Evolutionary conservation across 1,140 invertebrate genomes (phyloP).

Genomic region (Araneus ventricosus): DNA sequence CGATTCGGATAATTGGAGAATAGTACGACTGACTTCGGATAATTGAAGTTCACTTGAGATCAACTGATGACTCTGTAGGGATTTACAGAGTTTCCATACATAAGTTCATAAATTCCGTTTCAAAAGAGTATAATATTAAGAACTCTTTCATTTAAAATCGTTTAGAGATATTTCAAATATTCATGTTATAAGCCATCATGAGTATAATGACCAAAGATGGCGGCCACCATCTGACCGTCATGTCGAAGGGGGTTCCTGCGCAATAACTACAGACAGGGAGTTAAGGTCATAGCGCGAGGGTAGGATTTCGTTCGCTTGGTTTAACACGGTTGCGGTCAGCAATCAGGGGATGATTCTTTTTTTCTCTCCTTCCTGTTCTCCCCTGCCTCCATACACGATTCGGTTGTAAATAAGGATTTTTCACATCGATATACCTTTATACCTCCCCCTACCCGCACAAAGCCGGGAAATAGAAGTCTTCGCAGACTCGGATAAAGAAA

Average conservation of each 20-base stretch:
- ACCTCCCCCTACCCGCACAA: neutral
- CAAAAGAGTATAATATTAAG: too few relatives aligned
- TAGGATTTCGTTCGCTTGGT: constrained; percentile 67
- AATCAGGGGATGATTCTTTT: constrained; percentile 60
- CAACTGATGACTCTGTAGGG: too few relatives aligned
- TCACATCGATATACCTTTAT: constrained; percentile 54
- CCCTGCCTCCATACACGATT: neutral
- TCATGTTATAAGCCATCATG: neutral
- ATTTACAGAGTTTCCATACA: too few relatives aligned
- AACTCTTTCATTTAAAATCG: too few relatives aligned
- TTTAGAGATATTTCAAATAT: too few relatives aligned
- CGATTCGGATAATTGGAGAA: too few relatives aligned
- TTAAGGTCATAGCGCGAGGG: constrained; percentile 30
- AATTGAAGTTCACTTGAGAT: too few relatives aligned
- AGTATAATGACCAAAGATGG: constrained; percentile 37
- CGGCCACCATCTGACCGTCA: neutral
- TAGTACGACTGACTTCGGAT: too few relatives aligned
- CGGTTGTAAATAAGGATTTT: constrained; percentile 73
- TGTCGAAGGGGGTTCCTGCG: neutral
- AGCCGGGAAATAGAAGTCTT: neutral
- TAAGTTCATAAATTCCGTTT: too few relatives aligned
- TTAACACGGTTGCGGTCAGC: constrained; percentile 73
- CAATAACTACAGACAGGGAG: constrained; percentile 48
- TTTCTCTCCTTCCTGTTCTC: neutral
- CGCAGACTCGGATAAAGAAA: neutral